Evolutionary conservation across 2,888 invertebrate genomes (phyloP).

Genomic region (Cantharis rustica): DNA sequence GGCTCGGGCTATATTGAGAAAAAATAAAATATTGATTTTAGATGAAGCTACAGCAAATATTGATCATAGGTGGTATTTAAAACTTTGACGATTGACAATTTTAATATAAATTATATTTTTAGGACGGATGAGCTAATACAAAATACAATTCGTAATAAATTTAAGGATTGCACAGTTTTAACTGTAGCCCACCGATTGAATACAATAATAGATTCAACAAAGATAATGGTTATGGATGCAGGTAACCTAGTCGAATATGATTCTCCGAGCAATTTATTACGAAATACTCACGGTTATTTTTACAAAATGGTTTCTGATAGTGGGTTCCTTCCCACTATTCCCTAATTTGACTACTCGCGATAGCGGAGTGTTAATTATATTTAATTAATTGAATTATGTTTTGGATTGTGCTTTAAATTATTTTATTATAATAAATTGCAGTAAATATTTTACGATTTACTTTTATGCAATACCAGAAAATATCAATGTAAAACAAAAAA

Average conservation of each 20-base stretch:
- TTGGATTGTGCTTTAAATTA: too few species aligned
- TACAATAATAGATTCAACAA: constrained; percentile 82
- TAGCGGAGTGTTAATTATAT: too few species aligned
- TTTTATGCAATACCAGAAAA: too few species aligned
- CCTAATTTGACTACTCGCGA: too few species aligned
- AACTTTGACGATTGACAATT: neutral
- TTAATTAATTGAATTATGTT: neutral
- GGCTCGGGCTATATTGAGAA: constrained; percentile 80
- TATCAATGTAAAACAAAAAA: too few species aligned
- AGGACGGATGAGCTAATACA: constrained; percentile 80
- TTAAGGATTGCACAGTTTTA: constrained; percentile 76
- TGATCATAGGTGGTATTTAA: constrained; percentile 69
- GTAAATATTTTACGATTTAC: too few species aligned
- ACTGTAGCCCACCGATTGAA: constrained; percentile 81
- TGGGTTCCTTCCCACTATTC: constrained; percentile 34
- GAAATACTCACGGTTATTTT: constrained; percentile 64
- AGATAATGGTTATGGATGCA: constrained; percentile 78
- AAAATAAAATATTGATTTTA: constrained; percentile 78
- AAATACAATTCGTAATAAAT: constrained; percentile 68
- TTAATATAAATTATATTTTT: constrained; percentile 40
- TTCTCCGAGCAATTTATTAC: constrained; percentile 71
- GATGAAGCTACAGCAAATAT: constrained; percentile 94
- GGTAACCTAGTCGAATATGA: constrained; percentile 77
- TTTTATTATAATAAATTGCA: too few species aligned
- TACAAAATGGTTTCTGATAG: constrained; percentile 62